A percentile compares a stretch with the other conserved stretches of the same genome.
phyloP scores from a whole-genome alignment of 2,888 invertebrate genomes.

The Chalcis sispes region DNA sequence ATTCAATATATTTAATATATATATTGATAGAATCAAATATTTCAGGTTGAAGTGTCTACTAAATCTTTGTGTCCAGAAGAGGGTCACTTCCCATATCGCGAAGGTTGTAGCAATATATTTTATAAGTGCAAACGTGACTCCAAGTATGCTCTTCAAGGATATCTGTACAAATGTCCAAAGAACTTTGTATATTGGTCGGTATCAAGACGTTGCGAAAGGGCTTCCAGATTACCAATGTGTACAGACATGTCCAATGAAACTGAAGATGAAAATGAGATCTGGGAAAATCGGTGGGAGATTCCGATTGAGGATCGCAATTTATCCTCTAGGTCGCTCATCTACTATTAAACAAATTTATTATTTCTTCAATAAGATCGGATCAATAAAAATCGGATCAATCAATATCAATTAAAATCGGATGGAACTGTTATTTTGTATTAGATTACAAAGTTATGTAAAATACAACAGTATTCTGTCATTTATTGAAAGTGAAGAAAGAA shows the following conservation, averaged over 20 bases:
- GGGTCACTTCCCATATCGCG: conserved; percentile 84
- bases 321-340: conserved; percentile 65
- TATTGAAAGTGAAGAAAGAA: too few species aligned
- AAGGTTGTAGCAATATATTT: conserved; percentile 84
- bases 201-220: conserved; percentile 86
- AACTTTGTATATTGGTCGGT: conserved; percentile 87
- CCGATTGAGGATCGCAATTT: conserved; percentile 67
- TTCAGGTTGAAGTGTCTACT: conserved; percentile 81
- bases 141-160: conserved; percentile 80
- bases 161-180: conserved; percentile 86
- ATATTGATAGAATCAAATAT: too few species aligned
- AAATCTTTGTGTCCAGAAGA: conserved; percentile 81
- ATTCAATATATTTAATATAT: too few species aligned
- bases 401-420: too few species aligned
- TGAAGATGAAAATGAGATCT: conserved; percentile 63
- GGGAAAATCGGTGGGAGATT: conserved; percentile 68
- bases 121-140: conserved; percentile 82
- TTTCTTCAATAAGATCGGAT: too few species aligned
- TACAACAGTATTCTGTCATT: too few species aligned
- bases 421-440: too few species aligned
- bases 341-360: not conserved
- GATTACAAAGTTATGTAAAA: too few species aligned
- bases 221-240: conserved; percentile 81
- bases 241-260: conserved; percentile 57
- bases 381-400: too few species aligned